Evolutionary conservation across 2,113 vertebrate genomes (phyloP).

Genomic region (Epinephelus fuscoguttatus): DNA sequence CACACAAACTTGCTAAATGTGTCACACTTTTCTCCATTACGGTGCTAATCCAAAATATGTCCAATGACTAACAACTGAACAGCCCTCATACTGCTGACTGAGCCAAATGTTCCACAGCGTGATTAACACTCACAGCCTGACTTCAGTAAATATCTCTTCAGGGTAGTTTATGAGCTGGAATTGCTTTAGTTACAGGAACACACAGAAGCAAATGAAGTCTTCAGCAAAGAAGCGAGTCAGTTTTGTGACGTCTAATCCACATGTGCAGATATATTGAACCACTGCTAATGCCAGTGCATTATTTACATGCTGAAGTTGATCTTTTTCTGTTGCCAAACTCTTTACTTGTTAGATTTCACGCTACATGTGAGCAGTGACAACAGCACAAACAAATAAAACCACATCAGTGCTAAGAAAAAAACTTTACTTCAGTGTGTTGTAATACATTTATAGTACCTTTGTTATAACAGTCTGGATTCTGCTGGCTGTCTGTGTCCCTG

Average conservation of each 20-base stretch:
- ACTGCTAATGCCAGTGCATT: background rate
- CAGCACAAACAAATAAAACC: no score
- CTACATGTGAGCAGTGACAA: background rate
- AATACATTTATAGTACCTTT: slow-evolving; percentile 81
- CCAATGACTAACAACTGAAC: slow-evolving; percentile 51
- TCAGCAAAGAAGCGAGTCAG: background rate
- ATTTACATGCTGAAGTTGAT: background rate
- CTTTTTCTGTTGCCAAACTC: background rate
- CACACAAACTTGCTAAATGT: slow-evolving; percentile 37
- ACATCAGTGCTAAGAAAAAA: background rate
- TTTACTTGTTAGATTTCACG: background rate
- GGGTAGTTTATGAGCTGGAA: slow-evolving; percentile 1
- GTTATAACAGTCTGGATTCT: slow-evolving; percentile 77
- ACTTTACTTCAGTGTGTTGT: background rate
- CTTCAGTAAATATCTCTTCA: slow-evolving; percentile 2
- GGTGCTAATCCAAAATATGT: slow-evolving; percentile 9
- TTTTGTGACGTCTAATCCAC: background rate
- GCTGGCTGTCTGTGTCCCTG: slow-evolving; percentile 84
- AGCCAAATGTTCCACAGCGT: slow-evolving; percentile 7
- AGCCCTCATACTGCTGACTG: slow-evolving; percentile 26
- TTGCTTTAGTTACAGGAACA: background rate
- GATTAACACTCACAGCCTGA: background rate
- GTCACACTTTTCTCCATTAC: slow-evolving; percentile 34
- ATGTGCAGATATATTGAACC: background rate
- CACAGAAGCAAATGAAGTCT: background rate